These are phyloP conservation scores for Hydrophis major DNA, from an alignment of 2,797 vertebrate species.

Conservation along the genomic window DNA sequence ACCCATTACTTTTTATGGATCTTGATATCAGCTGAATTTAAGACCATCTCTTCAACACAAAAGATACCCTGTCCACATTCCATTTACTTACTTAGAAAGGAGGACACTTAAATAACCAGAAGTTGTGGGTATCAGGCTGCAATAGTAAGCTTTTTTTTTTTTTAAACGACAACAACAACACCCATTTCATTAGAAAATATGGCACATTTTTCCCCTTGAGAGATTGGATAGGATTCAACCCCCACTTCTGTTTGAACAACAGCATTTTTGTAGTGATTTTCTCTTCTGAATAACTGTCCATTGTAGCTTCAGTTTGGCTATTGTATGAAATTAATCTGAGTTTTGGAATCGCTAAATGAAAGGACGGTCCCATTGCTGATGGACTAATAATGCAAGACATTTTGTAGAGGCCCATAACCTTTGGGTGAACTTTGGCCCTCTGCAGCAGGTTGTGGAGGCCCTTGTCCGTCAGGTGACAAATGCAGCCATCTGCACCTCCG, in stretches of 20 bases:
- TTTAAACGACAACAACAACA: no score
- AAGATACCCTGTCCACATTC: background rate
- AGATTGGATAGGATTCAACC: slow-evolving; percentile 24
- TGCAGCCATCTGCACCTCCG: slow-evolving; percentile 73
- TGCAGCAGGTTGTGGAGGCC: slow-evolving; percentile 73
- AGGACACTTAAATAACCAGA: background rate
- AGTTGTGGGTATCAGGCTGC: background rate
- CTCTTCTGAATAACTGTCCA: background rate
- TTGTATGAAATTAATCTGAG: slow-evolving; percentile 35
- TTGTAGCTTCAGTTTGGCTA: background rate
- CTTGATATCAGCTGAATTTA: background rate
- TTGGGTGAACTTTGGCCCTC: slow-evolving; percentile 71
- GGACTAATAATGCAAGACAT: slow-evolving; percentile 43
- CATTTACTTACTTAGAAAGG: background rate
- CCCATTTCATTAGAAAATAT: background rate
- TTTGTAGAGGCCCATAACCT: slow-evolving; percentile 70
- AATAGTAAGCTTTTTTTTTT: background rate
- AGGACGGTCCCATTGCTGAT: slow-evolving; percentile 35
- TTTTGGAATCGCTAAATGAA: slow-evolving; percentile 15
- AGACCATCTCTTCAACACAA: background rate
- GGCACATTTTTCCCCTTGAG: background rate
- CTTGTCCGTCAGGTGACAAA: slow-evolving; percentile 73
- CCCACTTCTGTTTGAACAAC: slow-evolving; percentile 32
- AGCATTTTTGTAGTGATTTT: slow-evolving; percentile 26
- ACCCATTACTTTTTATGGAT: background rate